phyloP scores from a whole-genome alignment of 1,140 invertebrate species.

The Neotoxoptera formosana region DNA sequence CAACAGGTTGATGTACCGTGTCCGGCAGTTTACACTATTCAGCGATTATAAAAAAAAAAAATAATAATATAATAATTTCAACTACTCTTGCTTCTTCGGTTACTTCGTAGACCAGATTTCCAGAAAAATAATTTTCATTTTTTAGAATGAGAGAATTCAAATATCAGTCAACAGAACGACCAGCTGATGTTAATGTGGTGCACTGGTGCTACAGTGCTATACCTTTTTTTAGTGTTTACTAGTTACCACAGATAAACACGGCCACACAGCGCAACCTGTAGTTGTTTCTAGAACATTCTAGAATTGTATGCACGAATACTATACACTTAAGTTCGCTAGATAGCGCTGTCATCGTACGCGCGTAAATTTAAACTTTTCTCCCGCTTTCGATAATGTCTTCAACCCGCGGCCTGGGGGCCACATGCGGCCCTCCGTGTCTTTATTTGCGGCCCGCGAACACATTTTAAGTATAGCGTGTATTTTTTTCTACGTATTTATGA shows the following conservation, averaged over 20 bases:
- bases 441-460: too few relatives aligned
- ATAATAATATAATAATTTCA: not conserved
- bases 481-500: too few relatives aligned
- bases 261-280: not conserved
- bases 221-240: not conserved
- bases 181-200: not conserved
- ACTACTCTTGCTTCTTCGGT: not conserved
- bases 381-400: not conserved
- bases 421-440: too few relatives aligned
- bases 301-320: not conserved
- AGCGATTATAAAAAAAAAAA: too few relatives aligned
- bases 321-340: not conserved
- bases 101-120: not conserved
- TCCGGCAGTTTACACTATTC: too few relatives aligned
- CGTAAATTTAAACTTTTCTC: not conserved
- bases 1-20: too few relatives aligned
- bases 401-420: too few relatives aligned
- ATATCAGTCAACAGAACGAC: not conserved
- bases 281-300: slow-evolving; percentile 48
- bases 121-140: too few relatives aligned
- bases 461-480: too few relatives aligned
- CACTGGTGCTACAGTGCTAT: not conserved
- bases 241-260: not conserved
- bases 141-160: not conserved
- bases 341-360: not conserved